Percentiles rank a stretch among this genome's conserved stretches.
phyloP scores from a whole-genome alignment of 2,797 vertebrate species.

The Dicrostonyx torquatus region DNA sequence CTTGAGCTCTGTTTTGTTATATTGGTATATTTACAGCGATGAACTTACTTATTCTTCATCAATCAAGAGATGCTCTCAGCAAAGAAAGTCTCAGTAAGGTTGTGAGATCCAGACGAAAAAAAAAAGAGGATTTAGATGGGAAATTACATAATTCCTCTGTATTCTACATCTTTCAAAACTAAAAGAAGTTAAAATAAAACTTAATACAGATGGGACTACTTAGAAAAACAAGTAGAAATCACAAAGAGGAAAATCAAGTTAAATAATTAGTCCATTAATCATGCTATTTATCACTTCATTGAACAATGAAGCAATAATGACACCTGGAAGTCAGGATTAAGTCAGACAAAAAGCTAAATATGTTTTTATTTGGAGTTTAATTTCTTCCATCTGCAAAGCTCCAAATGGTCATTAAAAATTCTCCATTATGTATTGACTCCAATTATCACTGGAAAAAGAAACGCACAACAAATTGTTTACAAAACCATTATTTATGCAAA shows the following conservation, averaged over 20 bases:
- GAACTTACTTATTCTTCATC: neutral
- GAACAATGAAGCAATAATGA: slow-evolving; percentile 44
- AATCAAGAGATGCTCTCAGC: slow-evolving; percentile 23
- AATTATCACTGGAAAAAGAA: slow-evolving; percentile 58
- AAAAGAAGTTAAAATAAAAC: neutral
- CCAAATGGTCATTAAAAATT: slow-evolving; percentile 60
- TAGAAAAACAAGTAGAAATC: slow-evolving; percentile 60
- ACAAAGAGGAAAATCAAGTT: slow-evolving; percentile 40
- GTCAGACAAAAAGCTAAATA: slow-evolving; percentile 76
- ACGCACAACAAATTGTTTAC: slow-evolving; percentile 58
- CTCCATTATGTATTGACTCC: slow-evolving; percentile 45
- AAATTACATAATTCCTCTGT: slow-evolving; percentile 37
- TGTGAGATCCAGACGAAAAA: neutral
- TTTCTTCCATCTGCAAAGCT: slow-evolving; percentile 73
- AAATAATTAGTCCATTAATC: slow-evolving; percentile 67
- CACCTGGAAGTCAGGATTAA: slow-evolving; percentile 74
- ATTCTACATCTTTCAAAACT: neutral
- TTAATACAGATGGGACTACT: neutral
- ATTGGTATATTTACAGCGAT: slow-evolving; percentile 5
- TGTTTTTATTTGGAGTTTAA: slow-evolving; percentile 72
- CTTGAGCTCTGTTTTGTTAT: slow-evolving; percentile 14
- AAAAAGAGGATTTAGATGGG: slow-evolving; percentile 57
- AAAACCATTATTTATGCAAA: slow-evolving; percentile 56
- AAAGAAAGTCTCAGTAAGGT: slow-evolving; percentile 25
- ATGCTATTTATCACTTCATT: slow-evolving; percentile 62